Base-by-base conservation (phyloP, 2,888 invertebrate genomes). In the Sarcophaga rosellei region DNA sequence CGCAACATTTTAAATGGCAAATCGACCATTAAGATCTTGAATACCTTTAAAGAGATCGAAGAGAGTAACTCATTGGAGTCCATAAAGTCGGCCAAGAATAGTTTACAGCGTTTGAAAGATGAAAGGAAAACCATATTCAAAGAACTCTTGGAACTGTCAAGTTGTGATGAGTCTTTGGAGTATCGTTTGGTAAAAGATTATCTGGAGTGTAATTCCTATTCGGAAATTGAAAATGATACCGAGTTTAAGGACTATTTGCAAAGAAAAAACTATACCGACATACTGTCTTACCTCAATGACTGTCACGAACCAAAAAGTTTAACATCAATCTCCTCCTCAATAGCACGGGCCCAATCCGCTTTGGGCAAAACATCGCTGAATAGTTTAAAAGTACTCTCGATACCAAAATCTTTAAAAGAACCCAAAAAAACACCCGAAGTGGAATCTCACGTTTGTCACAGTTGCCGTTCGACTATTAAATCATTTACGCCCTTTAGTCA, bases 171-270 rank as follows among this genome's bases (percentile, higher is more conserved):
- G 84, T 92, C 92, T 0, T 70, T 92, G n/a, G 93, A 93, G 81
- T 92, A 92, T 88, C 91, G 91, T 20, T 87, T 93, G 75, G 90
- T 93, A 25, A 92, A 93, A 83, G 92, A 93, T 76, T 93, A 93
- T 78, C 89, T 93, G 53, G 93, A 93, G 81, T 91, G 91, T n/a
- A 93, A 93, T 88, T 92, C 92, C 1, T 93, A 93, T 82, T 92
- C 93, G 1, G 93, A 93, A 59, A 93, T 93, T 69, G 92, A 92
- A 70, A 92, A 93, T 84, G 93, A 93, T 85, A 89, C 88, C 0
- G 92, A 92, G 65, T 93, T 93, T 72, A 92, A 92, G 85, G 90
- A 92, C 17, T 93, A 93, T 88, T 87, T 93, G 45, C 90, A 92
- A 63, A 91, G 92, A 62, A 93, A 93, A 77, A 92, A 93, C 87